A percentile compares a stretch with the other conserved stretches of the same genome.
Evolutionary conservation across 2,888 invertebrate species (phyloP).

Genomic region (Chirona hameri): DNA sequence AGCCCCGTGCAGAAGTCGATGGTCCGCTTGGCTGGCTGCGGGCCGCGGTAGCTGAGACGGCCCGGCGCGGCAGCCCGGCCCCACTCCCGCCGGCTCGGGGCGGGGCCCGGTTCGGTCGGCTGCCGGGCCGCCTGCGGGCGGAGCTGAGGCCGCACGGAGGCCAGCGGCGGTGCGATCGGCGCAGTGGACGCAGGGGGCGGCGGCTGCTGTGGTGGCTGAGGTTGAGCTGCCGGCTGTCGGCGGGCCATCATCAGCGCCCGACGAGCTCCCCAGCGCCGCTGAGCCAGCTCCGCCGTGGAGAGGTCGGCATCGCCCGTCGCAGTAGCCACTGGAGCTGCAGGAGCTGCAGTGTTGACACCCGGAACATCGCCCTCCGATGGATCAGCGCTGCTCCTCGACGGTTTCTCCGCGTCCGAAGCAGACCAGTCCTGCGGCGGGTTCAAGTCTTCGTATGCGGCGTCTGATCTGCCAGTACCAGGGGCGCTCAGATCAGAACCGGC

Average conservation of each 20-base stretch:
- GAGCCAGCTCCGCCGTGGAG: neutral
- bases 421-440: neutral
- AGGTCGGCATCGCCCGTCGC: neutral
- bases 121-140: neutral
- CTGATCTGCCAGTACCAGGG: too few species aligned
- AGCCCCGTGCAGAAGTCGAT: neutral
- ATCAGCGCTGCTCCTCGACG: too few species aligned
- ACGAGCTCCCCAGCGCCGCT: neutral
- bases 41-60: constrained; percentile 1
- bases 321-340: neutral
- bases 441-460: too few species aligned
- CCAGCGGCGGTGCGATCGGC: neutral
- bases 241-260: neutral
- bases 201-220: neutral
- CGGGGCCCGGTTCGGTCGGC: neutral
- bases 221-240: neutral
- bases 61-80: neutral
- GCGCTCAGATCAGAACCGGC: too few species aligned
- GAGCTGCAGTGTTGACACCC: neutral
- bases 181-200: neutral
- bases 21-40: neutral
- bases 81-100: neutral
- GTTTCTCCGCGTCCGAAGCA: neutral
- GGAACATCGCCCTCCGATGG: neutral
- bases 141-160: neutral